These are phyloP conservation scores for Melinopterus prodromus DNA, from an alignment of 2,888 invertebrate species.

Conservation along the genomic window DNA sequence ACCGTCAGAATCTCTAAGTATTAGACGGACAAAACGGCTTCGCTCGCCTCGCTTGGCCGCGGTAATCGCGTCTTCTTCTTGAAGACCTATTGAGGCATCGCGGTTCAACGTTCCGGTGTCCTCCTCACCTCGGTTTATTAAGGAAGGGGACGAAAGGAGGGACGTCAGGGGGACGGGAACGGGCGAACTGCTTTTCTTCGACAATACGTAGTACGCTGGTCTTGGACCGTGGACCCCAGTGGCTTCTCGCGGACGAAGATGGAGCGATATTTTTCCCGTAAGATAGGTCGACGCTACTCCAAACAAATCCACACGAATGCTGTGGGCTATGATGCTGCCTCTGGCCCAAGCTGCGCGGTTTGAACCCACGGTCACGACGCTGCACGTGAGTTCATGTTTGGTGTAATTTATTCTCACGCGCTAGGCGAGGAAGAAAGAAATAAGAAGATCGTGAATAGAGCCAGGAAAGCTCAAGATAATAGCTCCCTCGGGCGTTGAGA, in stretches of 20 bases:
- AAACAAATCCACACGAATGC: not conserved
- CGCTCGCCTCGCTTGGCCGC: not conserved
- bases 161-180: not conserved
- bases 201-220: not conserved
- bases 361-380: not conserved
- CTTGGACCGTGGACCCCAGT: not conserved
- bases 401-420: slow-evolving; percentile 4
- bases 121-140: slow-evolving; percentile 4
- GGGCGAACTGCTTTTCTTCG: not conserved
- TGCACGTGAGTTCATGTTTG: slow-evolving; percentile 4
- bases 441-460: not conserved
- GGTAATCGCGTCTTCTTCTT: not conserved
- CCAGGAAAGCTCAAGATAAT: not conserved
- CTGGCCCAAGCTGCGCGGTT: not conserved
- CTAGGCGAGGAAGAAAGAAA: not conserved
- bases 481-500: not conserved
- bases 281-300: not conserved
- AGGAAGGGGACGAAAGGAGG: not conserved
- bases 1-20: not conserved
- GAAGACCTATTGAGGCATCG: not conserved
- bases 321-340: not conserved
- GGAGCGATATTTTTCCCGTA: not conserved
- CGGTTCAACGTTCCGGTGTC: not conserved
- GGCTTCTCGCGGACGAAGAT: not conserved
- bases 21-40: not conserved